A percentile compares a stretch with the other conserved stretches of the same genome.
Conservation (phyloP, 1,140 invertebrate species). For the Amphibalanus amphitrite region DNA sequence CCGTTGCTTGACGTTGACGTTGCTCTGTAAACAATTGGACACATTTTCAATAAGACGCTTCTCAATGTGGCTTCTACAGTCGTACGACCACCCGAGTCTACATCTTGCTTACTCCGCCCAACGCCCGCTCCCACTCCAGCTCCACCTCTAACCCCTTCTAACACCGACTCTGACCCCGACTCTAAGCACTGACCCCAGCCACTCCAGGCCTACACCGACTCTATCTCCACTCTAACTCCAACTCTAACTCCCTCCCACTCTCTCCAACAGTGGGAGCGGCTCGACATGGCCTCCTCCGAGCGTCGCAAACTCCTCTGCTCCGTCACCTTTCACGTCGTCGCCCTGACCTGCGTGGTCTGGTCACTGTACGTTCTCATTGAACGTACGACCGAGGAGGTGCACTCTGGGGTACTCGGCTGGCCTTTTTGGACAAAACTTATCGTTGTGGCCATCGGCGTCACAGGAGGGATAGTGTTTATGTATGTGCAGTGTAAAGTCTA, state of each 20-base stretch:
- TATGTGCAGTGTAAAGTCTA: slow-evolving; percentile 93
- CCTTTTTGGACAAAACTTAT: slow-evolving; percentile 95
- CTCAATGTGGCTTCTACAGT: too few relatives aligned
- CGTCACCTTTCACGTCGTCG: slow-evolving; percentile 82
- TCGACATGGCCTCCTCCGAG: slow-evolving; percentile 85
- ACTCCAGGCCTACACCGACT: too few relatives aligned
- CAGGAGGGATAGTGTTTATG: slow-evolving; percentile 90
- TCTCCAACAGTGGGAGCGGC: slow-evolving; percentile 60
- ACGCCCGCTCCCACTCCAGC: too few relatives aligned
- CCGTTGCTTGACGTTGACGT: too few relatives aligned
- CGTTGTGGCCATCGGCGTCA: slow-evolving; percentile 88
- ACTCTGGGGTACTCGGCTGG: slow-evolving; percentile 57
- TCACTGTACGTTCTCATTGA: slow-evolving; percentile 90
- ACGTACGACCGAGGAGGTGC: slow-evolving; percentile 76
- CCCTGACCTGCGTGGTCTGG: slow-evolving; percentile 89
- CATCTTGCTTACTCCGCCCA: too few relatives aligned
- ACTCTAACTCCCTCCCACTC: background rate
- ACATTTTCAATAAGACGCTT: too few relatives aligned
- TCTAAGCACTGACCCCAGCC: too few relatives aligned
- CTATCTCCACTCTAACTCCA: too few relatives aligned
- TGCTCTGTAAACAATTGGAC: too few relatives aligned
- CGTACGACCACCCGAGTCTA: too few relatives aligned
- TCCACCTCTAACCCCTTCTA: too few relatives aligned
- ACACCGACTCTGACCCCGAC: too few relatives aligned
- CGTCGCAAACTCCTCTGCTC: slow-evolving; percentile 74